A percentile compares a stretch with the other conserved stretches of the same genome.
Conservation (phyloP, 2,113 vertebrate species). For the Collichthys lucidus region DNA sequence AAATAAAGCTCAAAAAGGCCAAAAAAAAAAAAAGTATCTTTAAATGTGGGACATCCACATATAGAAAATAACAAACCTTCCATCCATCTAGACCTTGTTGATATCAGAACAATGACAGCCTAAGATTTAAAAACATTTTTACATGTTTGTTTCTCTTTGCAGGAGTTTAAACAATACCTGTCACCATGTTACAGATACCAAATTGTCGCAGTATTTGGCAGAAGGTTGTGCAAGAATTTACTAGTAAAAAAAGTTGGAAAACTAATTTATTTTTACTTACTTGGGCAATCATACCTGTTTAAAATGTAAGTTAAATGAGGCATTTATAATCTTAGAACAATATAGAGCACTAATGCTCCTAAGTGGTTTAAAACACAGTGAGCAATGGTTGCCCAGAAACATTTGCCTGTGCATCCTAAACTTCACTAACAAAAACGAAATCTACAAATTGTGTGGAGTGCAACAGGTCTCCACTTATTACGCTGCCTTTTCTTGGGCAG, state of each 20-base stretch:
- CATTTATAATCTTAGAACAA: neutral
- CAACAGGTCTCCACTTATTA: neutral
- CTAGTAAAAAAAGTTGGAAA: neutral
- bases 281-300: neutral
- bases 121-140: neutral
- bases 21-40: neutral
- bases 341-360: no score
- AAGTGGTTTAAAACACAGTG: neutral
- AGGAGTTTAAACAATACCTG: slow-evolving; percentile 9
- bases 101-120: neutral
- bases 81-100: neutral
- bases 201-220: neutral
- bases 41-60: neutral
- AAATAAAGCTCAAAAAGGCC: no score
- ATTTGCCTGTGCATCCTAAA: neutral
- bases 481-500: neutral
- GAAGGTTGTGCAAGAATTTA: neutral
- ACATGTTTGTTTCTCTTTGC: slow-evolving; percentile 31
- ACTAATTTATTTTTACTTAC: neutral
- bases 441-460: neutral
- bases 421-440: neutral
- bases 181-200: neutral
- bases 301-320: neutral
- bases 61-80: neutral
- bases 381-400: neutral